phyloP scores from a whole-genome alignment of 2,113 vertebrate genomes.

The Callithrix jacchus region DNA sequence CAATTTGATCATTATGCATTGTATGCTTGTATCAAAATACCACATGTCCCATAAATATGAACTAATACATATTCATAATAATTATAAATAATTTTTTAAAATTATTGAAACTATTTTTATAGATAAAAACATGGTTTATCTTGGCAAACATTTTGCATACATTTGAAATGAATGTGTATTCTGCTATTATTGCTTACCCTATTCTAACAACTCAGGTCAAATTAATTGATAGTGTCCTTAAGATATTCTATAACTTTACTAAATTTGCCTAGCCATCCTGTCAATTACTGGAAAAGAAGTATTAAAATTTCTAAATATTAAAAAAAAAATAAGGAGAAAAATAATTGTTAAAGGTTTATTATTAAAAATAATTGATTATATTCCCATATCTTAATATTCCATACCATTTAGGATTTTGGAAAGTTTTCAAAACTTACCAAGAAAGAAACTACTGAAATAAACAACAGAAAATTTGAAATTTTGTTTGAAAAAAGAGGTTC shows the following conservation, averaged over 20 bases:
- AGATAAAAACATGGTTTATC: background rate
- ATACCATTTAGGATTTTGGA: background rate
- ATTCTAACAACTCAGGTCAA: background rate
- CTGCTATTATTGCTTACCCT: background rate
- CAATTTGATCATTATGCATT: background rate
- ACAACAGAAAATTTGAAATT: slow-evolving; percentile 93
- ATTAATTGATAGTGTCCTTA: background rate
- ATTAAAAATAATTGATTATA: background rate
- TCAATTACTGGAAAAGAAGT: background rate
- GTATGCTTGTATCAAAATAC: background rate
- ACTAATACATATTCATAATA: background rate
- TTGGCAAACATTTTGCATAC: background rate
- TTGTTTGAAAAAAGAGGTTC: slow-evolving; percentile 92
- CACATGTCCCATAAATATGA: background rate
- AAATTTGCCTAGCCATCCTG: background rate
- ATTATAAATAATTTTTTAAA: background rate
- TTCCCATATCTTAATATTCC: slow-evolving; percentile 1
- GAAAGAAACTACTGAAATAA: slow-evolving; percentile 92
- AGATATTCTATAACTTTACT: background rate
- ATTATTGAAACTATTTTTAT: background rate
- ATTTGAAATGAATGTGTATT: background rate
- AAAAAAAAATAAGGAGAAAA: background rate
- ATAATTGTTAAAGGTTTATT: background rate
- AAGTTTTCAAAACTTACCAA: slow-evolving; percentile 87
- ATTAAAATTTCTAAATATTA: background rate